Conservation (phyloP, 2,797 vertebrate species). For the Rhadinocentrus ornatus region DNA sequence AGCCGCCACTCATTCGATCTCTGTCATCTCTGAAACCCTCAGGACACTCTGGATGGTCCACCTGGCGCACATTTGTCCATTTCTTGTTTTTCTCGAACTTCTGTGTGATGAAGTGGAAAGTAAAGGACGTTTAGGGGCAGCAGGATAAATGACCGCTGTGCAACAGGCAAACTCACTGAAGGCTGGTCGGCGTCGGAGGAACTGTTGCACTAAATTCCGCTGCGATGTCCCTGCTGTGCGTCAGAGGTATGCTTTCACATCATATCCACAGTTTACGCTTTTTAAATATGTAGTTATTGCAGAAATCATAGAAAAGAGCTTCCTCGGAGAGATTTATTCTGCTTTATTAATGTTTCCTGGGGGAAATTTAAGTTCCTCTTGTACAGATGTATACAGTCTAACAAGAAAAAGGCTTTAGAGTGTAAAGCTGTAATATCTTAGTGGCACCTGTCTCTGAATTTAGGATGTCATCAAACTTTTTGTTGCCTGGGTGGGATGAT, state of each 20-base stretch:
- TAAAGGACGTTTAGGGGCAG: not conserved
- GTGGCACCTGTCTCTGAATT: not conserved
- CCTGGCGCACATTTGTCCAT: not conserved
- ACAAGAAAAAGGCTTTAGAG: not conserved
- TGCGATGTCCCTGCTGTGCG: constrained; percentile 83
- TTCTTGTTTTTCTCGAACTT: too few relatives aligned
- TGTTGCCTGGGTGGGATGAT: not conserved
- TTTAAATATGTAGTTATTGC: not conserved
- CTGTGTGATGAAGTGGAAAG: constrained; percentile 24
- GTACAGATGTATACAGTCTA: not conserved
- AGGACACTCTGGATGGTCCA: constrained; percentile 1
- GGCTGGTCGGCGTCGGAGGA: constrained; percentile 45
- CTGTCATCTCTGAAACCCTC: constrained; percentile 22
- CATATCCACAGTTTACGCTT: not conserved
- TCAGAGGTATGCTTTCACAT: constrained; percentile 73
- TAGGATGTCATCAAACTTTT: not conserved
- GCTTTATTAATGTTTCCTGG: too few relatives aligned
- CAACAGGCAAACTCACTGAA: constrained; percentile 64
- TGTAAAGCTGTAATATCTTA: not conserved
- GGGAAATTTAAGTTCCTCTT: not conserved
- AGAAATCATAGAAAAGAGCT: too few relatives aligned
- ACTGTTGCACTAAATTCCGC: constrained; percentile 57
- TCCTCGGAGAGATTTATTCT: too few relatives aligned
- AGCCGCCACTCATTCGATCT: constrained; percentile 38
- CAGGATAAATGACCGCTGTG: constrained; percentile 26